These are phyloP conservation scores for Rhabdomys pumilio DNA, from an alignment of 2,797 vertebrate genomes.

Conservation along the genomic window DNA sequence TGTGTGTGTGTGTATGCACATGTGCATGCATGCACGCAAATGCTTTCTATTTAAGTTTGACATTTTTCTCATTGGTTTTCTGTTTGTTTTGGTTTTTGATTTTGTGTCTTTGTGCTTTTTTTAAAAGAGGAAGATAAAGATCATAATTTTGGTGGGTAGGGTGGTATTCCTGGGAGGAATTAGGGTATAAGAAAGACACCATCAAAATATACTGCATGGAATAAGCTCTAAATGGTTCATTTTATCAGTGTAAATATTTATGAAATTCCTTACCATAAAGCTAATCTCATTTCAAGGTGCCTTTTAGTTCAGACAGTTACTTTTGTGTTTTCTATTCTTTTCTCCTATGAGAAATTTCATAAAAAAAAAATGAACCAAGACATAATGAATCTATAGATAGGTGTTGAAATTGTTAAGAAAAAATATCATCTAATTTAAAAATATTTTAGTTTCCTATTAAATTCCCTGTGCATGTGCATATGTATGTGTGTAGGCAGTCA, in stretches of 20 bases:
- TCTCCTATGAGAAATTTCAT: background rate
- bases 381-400: background rate
- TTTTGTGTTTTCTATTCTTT: background rate
- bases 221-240: background rate
- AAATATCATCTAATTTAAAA: background rate
- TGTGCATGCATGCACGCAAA: background rate
- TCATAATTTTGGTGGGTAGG: background rate
- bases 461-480: background rate
- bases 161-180: background rate
- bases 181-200: background rate
- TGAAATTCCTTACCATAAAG: background rate
- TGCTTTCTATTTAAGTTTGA: background rate
- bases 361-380: background rate
- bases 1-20: background rate
- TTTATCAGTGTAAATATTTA: background rate
- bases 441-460: background rate
- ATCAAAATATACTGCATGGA: background rate
- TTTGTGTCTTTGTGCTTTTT: background rate
- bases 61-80: background rate
- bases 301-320: background rate
- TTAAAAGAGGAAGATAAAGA: background rate
- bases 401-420: background rate
- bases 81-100: background rate
- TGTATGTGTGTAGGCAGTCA: background rate
- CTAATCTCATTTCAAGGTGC: background rate